These are phyloP conservation scores for Acronicta leporina DNA, from an alignment of 2,888 invertebrate species.

Conservation along the genomic window DNA sequence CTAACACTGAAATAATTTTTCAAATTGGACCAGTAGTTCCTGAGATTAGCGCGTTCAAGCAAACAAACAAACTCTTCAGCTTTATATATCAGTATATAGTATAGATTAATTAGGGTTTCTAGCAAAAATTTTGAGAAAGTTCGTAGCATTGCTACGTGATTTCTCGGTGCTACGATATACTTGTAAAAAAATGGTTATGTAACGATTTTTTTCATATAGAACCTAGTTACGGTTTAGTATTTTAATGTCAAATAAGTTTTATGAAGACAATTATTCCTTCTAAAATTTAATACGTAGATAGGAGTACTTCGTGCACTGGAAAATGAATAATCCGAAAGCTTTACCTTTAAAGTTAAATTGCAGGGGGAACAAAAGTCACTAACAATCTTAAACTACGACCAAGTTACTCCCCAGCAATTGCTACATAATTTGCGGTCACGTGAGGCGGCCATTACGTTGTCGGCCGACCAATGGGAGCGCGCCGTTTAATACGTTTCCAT, in stretches of 20 bases:
- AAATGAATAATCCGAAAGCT: conserved; percentile 50
- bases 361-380: conserved; percentile 55
- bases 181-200: too few relatives aligned
- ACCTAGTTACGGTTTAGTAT: background rate
- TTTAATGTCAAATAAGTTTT: background rate
- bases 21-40: too few relatives aligned
- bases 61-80: too few relatives aligned
- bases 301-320: conserved; percentile 44
- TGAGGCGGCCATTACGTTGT: conserved; percentile 83
- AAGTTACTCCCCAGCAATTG: conserved; percentile 76
- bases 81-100: too few relatives aligned
- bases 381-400: conserved; percentile 67
- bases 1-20: too few relatives aligned
- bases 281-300: conserved; percentile 7
- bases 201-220: background rate
- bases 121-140: too few relatives aligned
- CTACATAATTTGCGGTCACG: conserved; percentile 87
- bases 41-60: too few relatives aligned
- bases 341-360: conserved; percentile 57
- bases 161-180: too few relatives aligned
- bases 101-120: too few relatives aligned
- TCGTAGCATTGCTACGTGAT: too few relatives aligned
- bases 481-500: conserved; percentile 81
- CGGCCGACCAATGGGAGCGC: conserved; percentile 80
- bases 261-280: background rate